Conservation (phyloP, 2,888 invertebrate genomes). For the Cheilosia pagana region DNA sequence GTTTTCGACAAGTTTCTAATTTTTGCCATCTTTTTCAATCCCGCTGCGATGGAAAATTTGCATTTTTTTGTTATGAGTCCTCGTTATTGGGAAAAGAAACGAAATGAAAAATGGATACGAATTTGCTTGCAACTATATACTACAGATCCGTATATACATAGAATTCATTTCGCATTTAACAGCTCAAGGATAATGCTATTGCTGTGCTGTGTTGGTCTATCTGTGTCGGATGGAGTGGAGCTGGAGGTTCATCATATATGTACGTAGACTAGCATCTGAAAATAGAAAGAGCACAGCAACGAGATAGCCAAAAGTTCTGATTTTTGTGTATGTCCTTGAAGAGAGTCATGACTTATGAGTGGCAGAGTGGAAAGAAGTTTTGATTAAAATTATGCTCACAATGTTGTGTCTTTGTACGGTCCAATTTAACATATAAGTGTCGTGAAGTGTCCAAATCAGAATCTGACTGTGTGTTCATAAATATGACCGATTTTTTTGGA, state of each 20-base stretch:
- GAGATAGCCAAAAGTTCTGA: constrained; percentile 1
- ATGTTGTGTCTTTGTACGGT: constrained; percentile 36
- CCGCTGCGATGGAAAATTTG: constrained; percentile 13
- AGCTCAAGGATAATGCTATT: constrained; percentile 31
- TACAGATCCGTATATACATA: neutral
- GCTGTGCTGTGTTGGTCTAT: neutral
- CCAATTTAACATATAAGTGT: constrained; percentile 26
- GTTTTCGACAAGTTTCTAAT: constrained; percentile 4
- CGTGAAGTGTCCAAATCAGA: constrained; percentile 24
- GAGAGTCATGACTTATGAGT: constrained; percentile 6
- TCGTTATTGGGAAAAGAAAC: constrained; percentile 29
- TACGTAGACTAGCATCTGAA: neutral
- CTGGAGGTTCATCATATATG: neutral
- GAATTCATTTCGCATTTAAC: constrained; percentile 36
- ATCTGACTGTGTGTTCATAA: constrained; percentile 1
- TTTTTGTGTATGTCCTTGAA: constrained; percentile 15
- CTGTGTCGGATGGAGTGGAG: neutral
- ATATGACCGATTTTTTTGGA: neutral
- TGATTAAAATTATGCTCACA: constrained; percentile 46
- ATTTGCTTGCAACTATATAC: constrained; percentile 7
- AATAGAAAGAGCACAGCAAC: neutral
- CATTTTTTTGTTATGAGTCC: constrained; percentile 35
- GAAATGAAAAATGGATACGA: constrained; percentile 21
- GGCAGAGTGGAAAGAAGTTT: constrained; percentile 25
- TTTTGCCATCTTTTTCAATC: neutral